phyloP scores from a whole-genome alignment of 2,797 vertebrate genomes.

The Lacerta agilis region DNA sequence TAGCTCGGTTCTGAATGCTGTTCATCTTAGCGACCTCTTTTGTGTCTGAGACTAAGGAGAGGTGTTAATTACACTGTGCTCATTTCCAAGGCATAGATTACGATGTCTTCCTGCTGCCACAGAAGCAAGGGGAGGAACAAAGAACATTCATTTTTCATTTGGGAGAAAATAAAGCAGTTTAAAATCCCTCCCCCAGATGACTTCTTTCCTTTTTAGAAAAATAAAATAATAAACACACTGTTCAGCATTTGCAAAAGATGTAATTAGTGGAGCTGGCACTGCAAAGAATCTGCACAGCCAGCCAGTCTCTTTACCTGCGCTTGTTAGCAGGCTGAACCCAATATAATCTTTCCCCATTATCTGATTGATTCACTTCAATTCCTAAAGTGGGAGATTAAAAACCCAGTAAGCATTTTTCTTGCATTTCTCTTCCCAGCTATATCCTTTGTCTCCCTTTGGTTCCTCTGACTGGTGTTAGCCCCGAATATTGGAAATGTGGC shows the following conservation, averaged over 20 bases:
- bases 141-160: conserved; percentile 49
- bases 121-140: conserved; percentile 35
- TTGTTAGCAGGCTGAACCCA: conserved; percentile 31
- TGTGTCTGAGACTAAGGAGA: conserved; percentile 20
- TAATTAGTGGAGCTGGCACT: conserved; percentile 35
- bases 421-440: background rate
- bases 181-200: conserved; percentile 7
- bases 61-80: conserved; percentile 41
- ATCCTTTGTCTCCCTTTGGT: background rate
- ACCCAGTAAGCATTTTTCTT: background rate
- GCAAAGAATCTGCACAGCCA: conserved; percentile 38
- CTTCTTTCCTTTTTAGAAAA: background rate
- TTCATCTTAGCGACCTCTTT: conserved; percentile 16
- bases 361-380: conserved; percentile 15
- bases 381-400: background rate
- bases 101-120: conserved; percentile 36
- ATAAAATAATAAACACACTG: conserved; percentile 5
- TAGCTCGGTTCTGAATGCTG: background rate
- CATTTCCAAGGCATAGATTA: conserved; percentile 41
- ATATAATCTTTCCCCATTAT: conserved; percentile 24
- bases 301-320: conserved; percentile 29
- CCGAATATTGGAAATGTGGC: background rate
- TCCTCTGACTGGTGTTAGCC: background rate
- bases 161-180: conserved; percentile 51
- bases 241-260: conserved; percentile 30